These are phyloP conservation scores for Stenodera caucasica DNA, from an alignment of 2,888 invertebrate genomes.

Conservation along the genomic window DNA sequence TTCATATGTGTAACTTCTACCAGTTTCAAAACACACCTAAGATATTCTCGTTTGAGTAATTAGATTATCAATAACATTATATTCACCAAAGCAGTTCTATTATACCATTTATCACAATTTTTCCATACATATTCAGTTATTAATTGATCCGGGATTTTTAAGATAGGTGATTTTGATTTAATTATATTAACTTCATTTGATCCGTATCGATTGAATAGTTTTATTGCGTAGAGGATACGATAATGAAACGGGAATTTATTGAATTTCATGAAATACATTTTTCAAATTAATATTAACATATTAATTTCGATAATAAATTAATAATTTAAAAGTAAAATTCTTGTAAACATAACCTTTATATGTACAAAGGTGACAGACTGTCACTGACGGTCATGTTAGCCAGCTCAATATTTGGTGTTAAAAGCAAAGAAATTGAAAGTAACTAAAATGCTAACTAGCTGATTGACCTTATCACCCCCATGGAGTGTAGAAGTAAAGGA, in stretches of 20 bases:
- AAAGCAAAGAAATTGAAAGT: no score
- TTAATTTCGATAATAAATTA: no score
- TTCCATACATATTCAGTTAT: conserved; percentile 58
- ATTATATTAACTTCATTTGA: not conserved
- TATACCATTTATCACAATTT: conserved; percentile 66
- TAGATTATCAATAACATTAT: no score
- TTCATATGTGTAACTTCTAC: conserved; percentile 69
- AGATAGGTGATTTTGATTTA: not conserved
- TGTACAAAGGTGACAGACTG: no score
- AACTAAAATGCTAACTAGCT: no score
- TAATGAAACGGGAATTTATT: not conserved
- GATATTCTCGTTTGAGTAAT: no score
- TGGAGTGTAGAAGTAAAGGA: no score
- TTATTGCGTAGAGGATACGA: not conserved
- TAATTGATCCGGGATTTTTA: conserved; percentile 16
- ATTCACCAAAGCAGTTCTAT: conserved; percentile 66
- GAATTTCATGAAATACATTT: not conserved
- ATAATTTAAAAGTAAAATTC: no score
- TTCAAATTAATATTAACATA: not conserved
- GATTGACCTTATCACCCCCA: no score
- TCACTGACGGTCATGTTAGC: no score
- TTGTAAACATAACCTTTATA: no score
- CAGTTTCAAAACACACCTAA: conserved; percentile 72
- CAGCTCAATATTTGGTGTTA: no score
- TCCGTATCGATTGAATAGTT: not conserved